Evolutionary conservation across 2,797 vertebrate genomes (phyloP).

Genomic region (Pygocentrus nattereri): DNA sequence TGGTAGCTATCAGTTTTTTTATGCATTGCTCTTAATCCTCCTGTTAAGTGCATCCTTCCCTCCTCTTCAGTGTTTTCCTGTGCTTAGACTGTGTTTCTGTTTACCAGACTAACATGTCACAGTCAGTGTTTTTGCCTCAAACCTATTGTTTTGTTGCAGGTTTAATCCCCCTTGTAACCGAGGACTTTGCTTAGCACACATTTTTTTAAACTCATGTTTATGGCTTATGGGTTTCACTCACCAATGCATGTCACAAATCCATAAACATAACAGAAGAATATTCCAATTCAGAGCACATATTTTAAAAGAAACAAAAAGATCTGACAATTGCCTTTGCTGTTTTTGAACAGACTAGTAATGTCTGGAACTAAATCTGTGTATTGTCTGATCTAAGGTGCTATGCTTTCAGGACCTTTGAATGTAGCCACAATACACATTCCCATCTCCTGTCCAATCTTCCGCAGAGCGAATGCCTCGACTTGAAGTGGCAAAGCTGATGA

Average conservation of each 20-base stretch:
- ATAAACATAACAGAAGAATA: background rate
- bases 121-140: slow-evolving; percentile 29
- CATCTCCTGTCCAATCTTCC: slow-evolving; percentile 74
- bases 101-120: slow-evolving; percentile 30
- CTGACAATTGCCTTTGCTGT: slow-evolving; percentile 41
- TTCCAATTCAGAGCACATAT: slow-evolving; percentile 5
- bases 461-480: slow-evolving; percentile 66
- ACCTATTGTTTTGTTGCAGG: slow-evolving; percentile 36
- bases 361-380: slow-evolving; percentile 69
- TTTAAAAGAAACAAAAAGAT: slow-evolving; percentile 15
- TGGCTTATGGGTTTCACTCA: background rate
- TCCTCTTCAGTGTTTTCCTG: slow-evolving; percentile 35
- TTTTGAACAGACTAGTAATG: slow-evolving; percentile 72
- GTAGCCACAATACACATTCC: slow-evolving; percentile 83
- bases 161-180: slow-evolving; percentile 16
- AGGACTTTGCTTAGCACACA: slow-evolving; percentile 19
- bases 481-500: slow-evolving; percentile 68
- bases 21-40: slow-evolving; percentile 33
- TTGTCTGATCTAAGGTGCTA: slow-evolving; percentile 74
- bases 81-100: slow-evolving; percentile 14
- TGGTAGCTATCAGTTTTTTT: slow-evolving; percentile 24
- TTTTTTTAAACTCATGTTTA: background rate
- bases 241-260: background rate
- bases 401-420: slow-evolving; percentile 72
- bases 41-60: slow-evolving; percentile 39